A percentile compares a stretch with the other conserved stretches of the same genome.
phyloP scores from a whole-genome alignment of 2,888 invertebrate species.

The Oscheius sp. region DNA sequence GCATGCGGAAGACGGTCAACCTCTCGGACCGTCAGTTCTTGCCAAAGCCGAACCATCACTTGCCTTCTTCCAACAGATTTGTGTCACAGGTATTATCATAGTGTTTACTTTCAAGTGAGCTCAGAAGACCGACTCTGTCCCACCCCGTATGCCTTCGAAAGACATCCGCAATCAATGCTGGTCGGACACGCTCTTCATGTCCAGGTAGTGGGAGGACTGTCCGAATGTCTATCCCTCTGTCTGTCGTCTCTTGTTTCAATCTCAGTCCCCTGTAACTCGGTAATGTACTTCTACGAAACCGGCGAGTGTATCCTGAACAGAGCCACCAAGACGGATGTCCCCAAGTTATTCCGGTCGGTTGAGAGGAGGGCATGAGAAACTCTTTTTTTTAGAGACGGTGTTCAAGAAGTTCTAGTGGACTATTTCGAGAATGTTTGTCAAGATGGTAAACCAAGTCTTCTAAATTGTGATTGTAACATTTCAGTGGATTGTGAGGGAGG shows the following conservation, averaged over 20 bases:
- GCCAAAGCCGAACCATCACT: constrained; percentile 50
- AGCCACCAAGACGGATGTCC: constrained; percentile 51
- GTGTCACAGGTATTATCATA: constrained; percentile 59
- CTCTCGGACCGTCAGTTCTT: constrained; percentile 64
- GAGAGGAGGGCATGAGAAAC: not conserved
- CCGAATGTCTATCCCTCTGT: constrained; percentile 69
- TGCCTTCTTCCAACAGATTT: constrained; percentile 71
- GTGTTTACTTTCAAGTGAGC: constrained; percentile 11
- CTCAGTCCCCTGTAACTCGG: constrained; percentile 56
- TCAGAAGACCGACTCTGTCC: constrained; percentile 58
- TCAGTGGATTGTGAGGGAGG: constrained; percentile 59
- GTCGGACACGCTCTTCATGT: constrained; percentile 61
- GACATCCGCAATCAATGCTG: constrained; percentile 68
- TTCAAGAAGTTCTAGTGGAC: constrained; percentile 64
- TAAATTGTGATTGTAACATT: constrained; percentile 14
- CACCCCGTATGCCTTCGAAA: constrained; percentile 69
- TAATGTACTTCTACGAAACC: constrained; percentile 72
- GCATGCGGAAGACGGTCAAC: constrained; percentile 63
- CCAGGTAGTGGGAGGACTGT: constrained; percentile 53
- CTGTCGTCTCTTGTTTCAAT: constrained; percentile 50
- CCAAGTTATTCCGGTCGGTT: constrained; percentile 58
- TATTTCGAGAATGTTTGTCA: constrained; percentile 73
- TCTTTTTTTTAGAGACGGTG: constrained; percentile 55
- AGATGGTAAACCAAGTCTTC: constrained; percentile 54
- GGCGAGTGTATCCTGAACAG: constrained; percentile 72